Conservation (phyloP, 2,797 vertebrate species). For the Chelonia mydas region DNA sequence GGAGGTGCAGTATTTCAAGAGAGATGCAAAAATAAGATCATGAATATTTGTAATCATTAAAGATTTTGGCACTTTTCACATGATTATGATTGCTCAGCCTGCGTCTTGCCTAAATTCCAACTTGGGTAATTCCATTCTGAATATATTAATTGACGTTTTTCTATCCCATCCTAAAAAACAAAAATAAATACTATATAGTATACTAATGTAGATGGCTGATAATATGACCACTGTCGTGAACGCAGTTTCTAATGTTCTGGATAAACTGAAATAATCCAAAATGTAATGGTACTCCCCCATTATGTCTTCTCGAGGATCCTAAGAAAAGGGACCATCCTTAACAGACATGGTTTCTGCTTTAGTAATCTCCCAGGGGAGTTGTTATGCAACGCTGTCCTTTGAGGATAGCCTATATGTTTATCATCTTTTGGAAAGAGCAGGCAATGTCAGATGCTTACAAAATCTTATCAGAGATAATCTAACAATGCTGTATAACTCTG, state of each 20-base stretch:
- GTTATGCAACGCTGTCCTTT: fast-evolving
- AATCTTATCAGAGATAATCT: neutral
- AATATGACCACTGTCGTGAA: neutral
- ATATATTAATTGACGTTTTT: neutral
- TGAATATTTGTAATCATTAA: neutral
- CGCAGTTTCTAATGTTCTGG: neutral
- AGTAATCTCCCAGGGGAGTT: neutral
- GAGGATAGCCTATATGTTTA: neutral
- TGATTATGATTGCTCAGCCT: neutral
- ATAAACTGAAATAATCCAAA: neutral
- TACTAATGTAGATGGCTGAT: neutral
- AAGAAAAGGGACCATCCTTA: neutral
- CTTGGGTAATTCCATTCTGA: neutral
- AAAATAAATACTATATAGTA: neutral
- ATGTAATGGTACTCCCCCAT: fast-evolving
- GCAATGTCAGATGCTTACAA: neutral
- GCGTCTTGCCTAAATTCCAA: neutral
- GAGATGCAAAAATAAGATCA: neutral
- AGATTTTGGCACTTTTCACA: neutral
- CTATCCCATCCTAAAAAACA: neutral
- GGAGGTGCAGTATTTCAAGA: neutral
- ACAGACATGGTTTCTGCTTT: neutral
- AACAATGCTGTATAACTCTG: neutral
- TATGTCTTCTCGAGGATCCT: neutral
- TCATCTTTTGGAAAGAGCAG: fast-evolving